phyloP scores from a whole-genome alignment of 2,888 invertebrate genomes.

The Caenorhabditis japonica region DNA sequence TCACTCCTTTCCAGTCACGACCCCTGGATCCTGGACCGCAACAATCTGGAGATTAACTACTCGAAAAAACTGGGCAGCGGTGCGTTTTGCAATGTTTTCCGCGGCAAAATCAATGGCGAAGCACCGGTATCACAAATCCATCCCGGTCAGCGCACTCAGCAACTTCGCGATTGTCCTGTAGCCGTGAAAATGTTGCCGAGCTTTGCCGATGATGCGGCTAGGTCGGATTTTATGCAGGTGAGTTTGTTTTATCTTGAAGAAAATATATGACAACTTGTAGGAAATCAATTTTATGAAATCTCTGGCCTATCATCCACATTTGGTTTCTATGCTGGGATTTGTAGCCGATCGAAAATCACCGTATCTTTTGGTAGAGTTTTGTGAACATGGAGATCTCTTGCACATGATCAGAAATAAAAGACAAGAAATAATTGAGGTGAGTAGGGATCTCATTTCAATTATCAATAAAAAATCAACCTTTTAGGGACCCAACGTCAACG shows the following conservation, averaged over 20 bases:
- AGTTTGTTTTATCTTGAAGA: no score
- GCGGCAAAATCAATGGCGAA: conserved; percentile 68
- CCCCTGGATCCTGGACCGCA: conserved; percentile 58
- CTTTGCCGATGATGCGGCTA: conserved; percentile 71
- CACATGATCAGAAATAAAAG: conserved; percentile 66
- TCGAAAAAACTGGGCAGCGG: conserved; percentile 71
- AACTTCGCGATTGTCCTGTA: conserved; percentile 64
- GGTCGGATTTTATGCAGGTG: conserved; percentile 72
- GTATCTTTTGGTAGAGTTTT: conserved; percentile 68
- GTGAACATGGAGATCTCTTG: conserved; percentile 70
- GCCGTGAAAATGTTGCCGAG: conserved; percentile 73
- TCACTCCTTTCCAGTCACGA: conserved; percentile 55
- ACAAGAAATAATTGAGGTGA: conserved; percentile 55
- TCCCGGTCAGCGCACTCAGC: conserved; percentile 55
- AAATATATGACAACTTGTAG: conserved; percentile 46
- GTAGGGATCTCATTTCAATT: background rate
- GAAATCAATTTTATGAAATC: conserved; percentile 76
- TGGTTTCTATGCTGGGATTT: conserved; percentile 72
- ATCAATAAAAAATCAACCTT: conserved; percentile 5
- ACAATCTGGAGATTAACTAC: conserved; percentile 65
- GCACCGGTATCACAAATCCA: conserved; percentile 65
- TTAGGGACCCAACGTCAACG: conserved; percentile 45
- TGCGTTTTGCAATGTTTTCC: conserved; percentile 73
- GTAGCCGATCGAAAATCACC: conserved; percentile 67
- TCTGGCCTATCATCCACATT: conserved; percentile 70